Evolutionary conservation across 2,113 vertebrate species (phyloP).

Genomic region (Syngnathus scovelli): DNA sequence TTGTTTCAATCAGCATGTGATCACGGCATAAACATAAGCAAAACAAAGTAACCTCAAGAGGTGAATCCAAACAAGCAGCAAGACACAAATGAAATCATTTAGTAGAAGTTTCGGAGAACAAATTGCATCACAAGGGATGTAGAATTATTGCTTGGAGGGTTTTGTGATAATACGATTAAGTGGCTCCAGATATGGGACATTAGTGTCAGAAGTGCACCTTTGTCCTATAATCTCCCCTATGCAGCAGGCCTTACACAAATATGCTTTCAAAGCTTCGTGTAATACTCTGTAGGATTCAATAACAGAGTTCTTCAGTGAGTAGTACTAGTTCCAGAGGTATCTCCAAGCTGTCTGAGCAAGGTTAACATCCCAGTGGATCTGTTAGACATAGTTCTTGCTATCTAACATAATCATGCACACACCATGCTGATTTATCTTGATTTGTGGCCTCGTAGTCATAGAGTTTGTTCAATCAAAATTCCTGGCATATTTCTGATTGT

Average conservation of each 20-base stretch:
- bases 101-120: slow-evolving; percentile 31
- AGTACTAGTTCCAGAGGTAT: slow-evolving; percentile 20
- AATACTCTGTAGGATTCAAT: background rate
- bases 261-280: background rate
- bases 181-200: slow-evolving; percentile 48
- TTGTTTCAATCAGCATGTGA: slow-evolving; percentile 7
- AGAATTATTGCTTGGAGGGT: slow-evolving; percentile 51
- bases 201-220: slow-evolving; percentile 44
- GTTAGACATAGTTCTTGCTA: slow-evolving; percentile 39
- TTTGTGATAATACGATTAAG: background rate
- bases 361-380: slow-evolving; percentile 35
- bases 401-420: slow-evolving; percentile 31
- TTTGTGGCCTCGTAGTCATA: slow-evolving; percentile 27
- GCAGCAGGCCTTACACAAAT: slow-evolving; percentile 32
- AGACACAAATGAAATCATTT: slow-evolving; percentile 21
- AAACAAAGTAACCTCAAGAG: slow-evolving; percentile 20
- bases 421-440: slow-evolving; percentile 10
- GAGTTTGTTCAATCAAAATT: slow-evolving; percentile 22
- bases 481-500: slow-evolving; percentile 21
- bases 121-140: slow-evolving; percentile 41
- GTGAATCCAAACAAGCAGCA: slow-evolving; percentile 13
- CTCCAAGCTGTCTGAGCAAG: slow-evolving; percentile 6
- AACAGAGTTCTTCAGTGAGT: slow-evolving; percentile 6
- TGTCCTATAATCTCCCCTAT: slow-evolving; percentile 48
- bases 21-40: slow-evolving; percentile 12